phyloP scores from a whole-genome alignment of 2,113 vertebrate genomes.

The Scomber scombrus region DNA sequence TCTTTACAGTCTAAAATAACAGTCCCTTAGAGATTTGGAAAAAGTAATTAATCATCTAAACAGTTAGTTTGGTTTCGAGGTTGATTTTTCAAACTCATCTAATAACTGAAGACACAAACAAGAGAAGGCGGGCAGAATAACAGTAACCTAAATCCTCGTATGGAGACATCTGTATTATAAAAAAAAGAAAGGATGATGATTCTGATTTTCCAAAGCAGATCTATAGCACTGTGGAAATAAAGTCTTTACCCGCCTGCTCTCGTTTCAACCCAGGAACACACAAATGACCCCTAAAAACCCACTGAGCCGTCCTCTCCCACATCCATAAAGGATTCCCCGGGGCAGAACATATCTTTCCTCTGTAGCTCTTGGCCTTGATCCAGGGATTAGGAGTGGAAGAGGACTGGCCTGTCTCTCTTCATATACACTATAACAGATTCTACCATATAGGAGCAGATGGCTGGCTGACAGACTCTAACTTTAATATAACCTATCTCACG shows the following conservation, averaged over 20 bases:
- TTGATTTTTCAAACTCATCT: not conserved
- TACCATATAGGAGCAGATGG: conserved; percentile 47
- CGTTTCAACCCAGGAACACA: conserved; percentile 21
- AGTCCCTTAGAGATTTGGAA: conserved; percentile 1
- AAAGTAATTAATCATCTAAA: conserved; percentile 6
- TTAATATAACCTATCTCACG: conserved; percentile 37
- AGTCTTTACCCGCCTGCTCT: conserved; percentile 33
- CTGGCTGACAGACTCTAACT: conserved; percentile 10
- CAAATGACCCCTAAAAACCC: conserved; percentile 38
- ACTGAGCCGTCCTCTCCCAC: conserved; percentile 40
- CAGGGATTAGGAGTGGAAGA: conserved; percentile 42
- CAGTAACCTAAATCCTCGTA: not conserved
- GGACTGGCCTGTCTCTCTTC: conserved; percentile 22
- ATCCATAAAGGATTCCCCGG: conserved; percentile 48
- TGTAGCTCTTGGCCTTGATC: conserved; percentile 63
- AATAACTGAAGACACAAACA: not conserved
- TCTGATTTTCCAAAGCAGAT: conserved; percentile 7
- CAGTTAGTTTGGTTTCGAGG: not conserved
- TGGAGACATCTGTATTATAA: not conserved
- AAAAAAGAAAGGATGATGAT: not conserved
- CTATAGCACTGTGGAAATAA: conserved; percentile 12
- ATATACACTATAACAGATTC: conserved; percentile 5
- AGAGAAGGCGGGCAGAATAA: not conserved
- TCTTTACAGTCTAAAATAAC: conserved; percentile 7
- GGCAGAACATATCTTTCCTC: conserved; percentile 25